Evolutionary conservation across 2,888 invertebrate genomes (phyloP).

Genomic region (Conchocele bisecta): DNA sequence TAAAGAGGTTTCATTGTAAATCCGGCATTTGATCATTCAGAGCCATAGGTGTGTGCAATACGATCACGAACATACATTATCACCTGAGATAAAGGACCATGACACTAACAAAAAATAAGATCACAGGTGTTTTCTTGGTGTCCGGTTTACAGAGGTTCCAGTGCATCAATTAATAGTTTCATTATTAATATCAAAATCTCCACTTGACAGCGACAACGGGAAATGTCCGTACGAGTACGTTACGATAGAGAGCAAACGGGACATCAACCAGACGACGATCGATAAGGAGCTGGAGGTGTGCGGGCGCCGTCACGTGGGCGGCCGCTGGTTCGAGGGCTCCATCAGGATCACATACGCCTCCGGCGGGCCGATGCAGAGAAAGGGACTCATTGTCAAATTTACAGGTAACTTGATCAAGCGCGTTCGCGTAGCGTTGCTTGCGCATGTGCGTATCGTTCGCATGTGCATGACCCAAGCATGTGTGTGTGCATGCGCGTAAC

Average conservation of each 20-base stretch:
- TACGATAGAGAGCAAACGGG: constrained; percentile 46
- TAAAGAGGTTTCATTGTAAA: no score
- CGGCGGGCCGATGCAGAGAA: constrained; percentile 51
- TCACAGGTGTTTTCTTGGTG: no score
- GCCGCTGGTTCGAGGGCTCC: constrained; percentile 43
- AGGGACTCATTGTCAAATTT: constrained; percentile 49
- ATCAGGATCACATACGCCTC: constrained; percentile 50
- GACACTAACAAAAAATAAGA: no score
- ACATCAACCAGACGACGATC: constrained; percentile 36
- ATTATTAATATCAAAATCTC: no score
- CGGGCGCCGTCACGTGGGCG: constrained; percentile 40
- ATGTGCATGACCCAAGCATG: no score
- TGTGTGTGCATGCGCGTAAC: no score
- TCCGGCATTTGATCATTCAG: no score
- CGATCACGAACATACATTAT: no score
- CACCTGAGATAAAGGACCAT: no score
- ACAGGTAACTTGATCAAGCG: constrained; percentile 32
- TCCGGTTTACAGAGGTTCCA: no score
- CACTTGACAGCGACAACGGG: constrained; percentile 42
- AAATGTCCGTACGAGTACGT: constrained; percentile 54
- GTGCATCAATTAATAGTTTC: no score
- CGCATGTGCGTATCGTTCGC: background rate
- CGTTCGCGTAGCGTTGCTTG: background rate
- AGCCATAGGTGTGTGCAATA: no score
- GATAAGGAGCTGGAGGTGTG: constrained; percentile 55